Evolutionary conservation across 2,113 vertebrate species (phyloP).

Genomic region (Sialia sialis): DNA sequence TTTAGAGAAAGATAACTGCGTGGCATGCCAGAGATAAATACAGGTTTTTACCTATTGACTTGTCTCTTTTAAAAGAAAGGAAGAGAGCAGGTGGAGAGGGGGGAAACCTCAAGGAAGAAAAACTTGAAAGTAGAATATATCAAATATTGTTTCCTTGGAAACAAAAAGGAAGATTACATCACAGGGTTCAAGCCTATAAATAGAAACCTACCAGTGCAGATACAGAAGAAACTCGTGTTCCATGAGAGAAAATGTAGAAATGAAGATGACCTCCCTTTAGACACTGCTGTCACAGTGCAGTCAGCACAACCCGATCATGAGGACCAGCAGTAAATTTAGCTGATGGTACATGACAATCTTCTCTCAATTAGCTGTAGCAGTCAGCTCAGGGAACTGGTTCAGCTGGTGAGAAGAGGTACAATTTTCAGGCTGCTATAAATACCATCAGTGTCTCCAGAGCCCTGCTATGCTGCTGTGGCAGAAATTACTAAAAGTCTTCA

Average conservation of each 20-base stretch:
- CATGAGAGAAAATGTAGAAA: conserved; percentile 15
- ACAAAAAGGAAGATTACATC: conserved; percentile 57
- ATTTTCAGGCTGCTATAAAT: conserved; percentile 52
- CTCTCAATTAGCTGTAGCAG: conserved; percentile 40
- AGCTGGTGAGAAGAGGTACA: conserved; percentile 17
- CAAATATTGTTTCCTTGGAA: conserved; percentile 59
- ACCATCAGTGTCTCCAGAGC: neutral
- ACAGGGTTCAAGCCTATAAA: conserved; percentile 37
- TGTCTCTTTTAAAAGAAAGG: neutral
- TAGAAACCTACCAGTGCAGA: neutral
- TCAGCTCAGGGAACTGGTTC: conserved; percentile 21
- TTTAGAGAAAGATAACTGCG: neutral
- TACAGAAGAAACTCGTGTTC: neutral
- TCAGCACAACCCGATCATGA: neutral
- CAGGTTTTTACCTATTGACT: conserved; percentile 6
- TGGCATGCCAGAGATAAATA: neutral
- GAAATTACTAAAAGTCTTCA: conserved; percentile 13
- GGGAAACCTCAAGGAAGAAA: neutral
- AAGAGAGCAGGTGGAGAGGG: neutral
- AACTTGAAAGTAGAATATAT: conserved; percentile 21
- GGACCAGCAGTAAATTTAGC: conserved; percentile 24
- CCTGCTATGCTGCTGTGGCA: conserved; percentile 11
- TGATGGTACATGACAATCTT: conserved; percentile 31
- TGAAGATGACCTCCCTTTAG: conserved; percentile 23
- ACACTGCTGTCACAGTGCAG: conserved; percentile 2